Conservation (phyloP, 2,888 invertebrate species). For the Stegana nigrithorax region DNA sequence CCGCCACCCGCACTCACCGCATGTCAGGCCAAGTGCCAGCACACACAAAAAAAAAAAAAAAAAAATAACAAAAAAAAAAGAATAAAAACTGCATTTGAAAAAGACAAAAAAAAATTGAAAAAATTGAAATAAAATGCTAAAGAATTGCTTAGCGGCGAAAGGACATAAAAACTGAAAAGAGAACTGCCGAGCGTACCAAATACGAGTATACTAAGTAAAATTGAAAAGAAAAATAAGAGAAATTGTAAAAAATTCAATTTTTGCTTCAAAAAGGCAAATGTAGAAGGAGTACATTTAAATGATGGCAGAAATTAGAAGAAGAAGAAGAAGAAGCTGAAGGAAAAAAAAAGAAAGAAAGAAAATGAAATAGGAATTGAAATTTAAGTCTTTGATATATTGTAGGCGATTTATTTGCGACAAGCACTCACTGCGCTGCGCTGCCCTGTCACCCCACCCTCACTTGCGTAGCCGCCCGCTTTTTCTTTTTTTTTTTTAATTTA, state of each 20-base stretch:
- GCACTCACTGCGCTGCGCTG: too few species aligned
- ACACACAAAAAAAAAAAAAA: constrained; percentile 31
- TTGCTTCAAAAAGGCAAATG: constrained; percentile 42
- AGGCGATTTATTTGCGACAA: constrained; percentile 50
- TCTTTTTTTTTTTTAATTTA: not conserved
- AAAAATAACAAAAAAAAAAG: constrained; percentile 2
- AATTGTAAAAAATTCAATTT: constrained; percentile 48
- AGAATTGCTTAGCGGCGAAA: constrained; percentile 49
- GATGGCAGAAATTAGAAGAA: constrained; percentile 62
- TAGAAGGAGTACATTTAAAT: constrained; percentile 59
- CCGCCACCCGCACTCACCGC: constrained; percentile 31
- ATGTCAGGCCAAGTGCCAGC: too few species aligned
- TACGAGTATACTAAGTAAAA: too few species aligned
- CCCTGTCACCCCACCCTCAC: too few species aligned
- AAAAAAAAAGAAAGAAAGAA: too few species aligned
- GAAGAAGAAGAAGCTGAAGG: too few species aligned
- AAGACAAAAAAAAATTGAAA: constrained; percentile 35
- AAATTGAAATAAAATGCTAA: constrained; percentile 64
- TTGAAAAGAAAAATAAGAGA: constrained; percentile 20
- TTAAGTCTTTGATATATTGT: constrained; percentile 63
- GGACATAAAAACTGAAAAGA: not conserved
- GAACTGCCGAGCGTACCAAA: not conserved
- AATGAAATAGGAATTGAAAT: too few species aligned
- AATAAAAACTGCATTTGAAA: constrained; percentile 37
- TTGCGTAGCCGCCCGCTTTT: not conserved